Conservation (phyloP, 1,140 invertebrate species). For the Bathynomus jamesi region DNA sequence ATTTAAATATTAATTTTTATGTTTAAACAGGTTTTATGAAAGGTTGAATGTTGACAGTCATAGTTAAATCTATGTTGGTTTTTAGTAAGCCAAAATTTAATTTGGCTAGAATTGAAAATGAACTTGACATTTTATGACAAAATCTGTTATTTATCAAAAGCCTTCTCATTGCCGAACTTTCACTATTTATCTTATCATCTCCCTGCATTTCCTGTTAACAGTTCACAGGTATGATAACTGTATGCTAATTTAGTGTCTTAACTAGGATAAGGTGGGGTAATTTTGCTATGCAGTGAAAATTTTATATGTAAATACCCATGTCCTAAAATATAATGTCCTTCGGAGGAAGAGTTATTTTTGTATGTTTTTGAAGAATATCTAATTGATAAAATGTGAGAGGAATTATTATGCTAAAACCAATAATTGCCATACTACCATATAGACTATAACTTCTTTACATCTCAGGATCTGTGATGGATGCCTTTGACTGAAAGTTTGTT, state of each 20-base stretch:
- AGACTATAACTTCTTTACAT: too few species aligned
- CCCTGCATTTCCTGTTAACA: background rate
- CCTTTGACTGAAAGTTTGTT: too few species aligned
- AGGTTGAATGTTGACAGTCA: too few species aligned
- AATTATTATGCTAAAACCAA: background rate
- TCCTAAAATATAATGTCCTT: background rate
- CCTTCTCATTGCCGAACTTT: background rate
- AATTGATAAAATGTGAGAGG: background rate
- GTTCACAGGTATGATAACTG: background rate
- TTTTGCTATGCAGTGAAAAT: background rate
- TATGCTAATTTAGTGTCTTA: background rate
- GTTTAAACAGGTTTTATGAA: too few species aligned
- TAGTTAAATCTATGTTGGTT: too few species aligned
- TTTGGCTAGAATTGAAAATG: background rate
- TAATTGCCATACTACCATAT: too few species aligned
- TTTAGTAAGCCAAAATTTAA: too few species aligned
- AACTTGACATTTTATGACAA: background rate
- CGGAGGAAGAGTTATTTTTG: background rate
- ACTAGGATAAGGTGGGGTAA: background rate
- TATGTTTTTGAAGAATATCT: background rate
- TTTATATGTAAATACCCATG: background rate
- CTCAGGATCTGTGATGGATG: too few species aligned
- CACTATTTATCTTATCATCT: background rate
- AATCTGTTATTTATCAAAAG: background rate
- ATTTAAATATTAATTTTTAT: too few species aligned